Evolutionary conservation across 2,888 invertebrate species (phyloP), one percentile per base, ranked within the genome.

Genomic region (Hydrotaea diabolus): DNA sequence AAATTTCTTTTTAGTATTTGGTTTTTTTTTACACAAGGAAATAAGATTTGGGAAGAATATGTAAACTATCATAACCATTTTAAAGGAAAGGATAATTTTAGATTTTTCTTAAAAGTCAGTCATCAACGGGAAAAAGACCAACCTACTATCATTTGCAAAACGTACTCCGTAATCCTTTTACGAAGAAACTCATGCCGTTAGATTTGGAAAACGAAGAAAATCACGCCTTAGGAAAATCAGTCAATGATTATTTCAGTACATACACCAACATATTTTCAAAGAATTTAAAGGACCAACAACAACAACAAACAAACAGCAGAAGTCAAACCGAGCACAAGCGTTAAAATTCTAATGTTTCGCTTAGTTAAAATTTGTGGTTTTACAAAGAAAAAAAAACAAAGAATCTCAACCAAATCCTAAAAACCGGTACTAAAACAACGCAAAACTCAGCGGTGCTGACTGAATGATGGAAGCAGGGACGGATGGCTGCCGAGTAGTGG

Each of bases 321-420:
- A 43, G 66, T 66, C 66, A 66, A 66, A 19, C 43, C 46, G 8
- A 59, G n/a, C n/a, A 23, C 23, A 46, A 69, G 72, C 71, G 74
- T 64, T 83, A 21, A 83, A 83, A 83, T 77, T 72, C 53, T 62
- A 80, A 83, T 69, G 64, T 76, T 59, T 23, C 46, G 75, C 53
- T 73, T 75, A 21, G 39, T 81, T 31, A 53, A 49, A 85, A 72
- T 73, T 85, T 85, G 49, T 78, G 75, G 80, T 84, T 77, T 80
- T 74, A 75, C 75, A 74, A 64, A 36, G 78, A 84, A 81, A 83
- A 81, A n/a, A n/a, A n/a, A n/a, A n/a, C n/a, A n/a, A n/a, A n/a
- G n/a, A n/a, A 84, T 84, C 84, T 81, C 77, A 81, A 77, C 77
- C 84, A 84, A 76, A 59, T 71, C 36, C n/a, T 9, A 66, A 53